Conservation (phyloP, 2,888 invertebrate genomes). For the Dioctria linearis region DNA sequence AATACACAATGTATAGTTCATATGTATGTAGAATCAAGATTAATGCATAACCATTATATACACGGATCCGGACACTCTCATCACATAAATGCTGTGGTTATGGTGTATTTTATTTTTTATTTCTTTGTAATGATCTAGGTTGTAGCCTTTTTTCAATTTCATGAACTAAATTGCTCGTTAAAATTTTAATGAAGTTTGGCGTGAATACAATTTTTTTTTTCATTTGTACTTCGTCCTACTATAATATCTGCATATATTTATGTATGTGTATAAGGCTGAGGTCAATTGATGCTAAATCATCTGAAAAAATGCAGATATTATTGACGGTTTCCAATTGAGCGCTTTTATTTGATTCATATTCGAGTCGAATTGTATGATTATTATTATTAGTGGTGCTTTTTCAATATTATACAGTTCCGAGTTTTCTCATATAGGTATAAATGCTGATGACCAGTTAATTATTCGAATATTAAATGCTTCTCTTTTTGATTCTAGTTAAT, state of each 20-base stretch:
- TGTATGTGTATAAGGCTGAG: neutral
- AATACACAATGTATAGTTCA: neutral
- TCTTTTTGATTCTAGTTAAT: too few species aligned
- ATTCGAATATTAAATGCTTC: too few species aligned
- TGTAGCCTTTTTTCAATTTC: conserved; percentile 17
- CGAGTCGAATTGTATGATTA: neutral
- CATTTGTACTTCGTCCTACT: too few species aligned
- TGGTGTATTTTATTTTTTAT: conserved; percentile 8
- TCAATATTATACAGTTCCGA: neutral
- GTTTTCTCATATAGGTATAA: too few species aligned
- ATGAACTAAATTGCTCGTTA: conserved; percentile 34
- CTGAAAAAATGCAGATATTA: neutral
- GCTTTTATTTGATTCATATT: neutral
- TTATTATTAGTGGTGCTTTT: neutral
- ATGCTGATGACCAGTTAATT: too few species aligned
- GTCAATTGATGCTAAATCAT: neutral
- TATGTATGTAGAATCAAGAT: neutral
- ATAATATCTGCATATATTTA: too few species aligned
- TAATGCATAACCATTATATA: neutral
- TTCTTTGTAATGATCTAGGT: neutral
- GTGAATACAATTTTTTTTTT: neutral
- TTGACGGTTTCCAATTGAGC: neutral
- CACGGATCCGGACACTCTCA: conserved; percentile 2
- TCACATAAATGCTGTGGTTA: conserved; percentile 38
- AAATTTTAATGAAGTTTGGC: conserved; percentile 17